Evolutionary conservation across 2,113 vertebrate species (phyloP).

Genomic region (Sebastes fasciatus): DNA sequence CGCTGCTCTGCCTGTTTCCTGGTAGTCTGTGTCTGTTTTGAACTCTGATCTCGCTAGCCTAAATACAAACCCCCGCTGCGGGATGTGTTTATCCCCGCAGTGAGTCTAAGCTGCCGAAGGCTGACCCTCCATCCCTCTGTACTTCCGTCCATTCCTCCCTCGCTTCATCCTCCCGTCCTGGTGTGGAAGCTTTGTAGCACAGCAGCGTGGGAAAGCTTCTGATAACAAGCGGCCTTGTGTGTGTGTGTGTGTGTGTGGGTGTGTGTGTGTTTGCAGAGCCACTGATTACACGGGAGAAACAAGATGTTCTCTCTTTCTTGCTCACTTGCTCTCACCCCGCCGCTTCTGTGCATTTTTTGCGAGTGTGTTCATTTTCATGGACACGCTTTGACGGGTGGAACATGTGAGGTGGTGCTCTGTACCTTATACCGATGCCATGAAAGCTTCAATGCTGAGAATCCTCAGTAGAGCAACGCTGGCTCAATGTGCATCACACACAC

Average conservation of each 20-base stretch:
- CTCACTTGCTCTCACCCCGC: conserved; percentile 57
- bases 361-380: conserved; percentile 48
- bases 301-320: conserved; percentile 73
- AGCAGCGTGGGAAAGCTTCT: conserved; percentile 83
- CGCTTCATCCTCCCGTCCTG: conserved; percentile 74
- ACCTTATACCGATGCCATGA: conserved; percentile 42
- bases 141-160: conserved; percentile 74
- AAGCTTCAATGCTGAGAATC: conserved; percentile 50
- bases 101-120: conserved; percentile 75
- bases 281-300: conserved; percentile 77
- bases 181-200: conserved; percentile 76
- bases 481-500: conserved; percentile 57
- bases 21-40: conserved; percentile 60
- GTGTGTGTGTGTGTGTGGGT: conserved; percentile 31
- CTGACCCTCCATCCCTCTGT: conserved; percentile 78
- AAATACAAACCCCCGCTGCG: conserved; percentile 70
- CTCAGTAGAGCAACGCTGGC: conserved; percentile 60
- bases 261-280: conserved; percentile 71
- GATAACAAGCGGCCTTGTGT: conserved; percentile 78
- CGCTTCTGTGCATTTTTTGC: conserved; percentile 39
- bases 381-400: conserved; percentile 43
- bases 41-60: conserved; percentile 75
- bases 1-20: conserved; percentile 59
- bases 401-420: conserved; percentile 48
- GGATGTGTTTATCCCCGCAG: conserved; percentile 78